Base-by-base conservation (phyloP, 2,888 invertebrate genomes). In the Pseudococcus longispinus region DNA sequence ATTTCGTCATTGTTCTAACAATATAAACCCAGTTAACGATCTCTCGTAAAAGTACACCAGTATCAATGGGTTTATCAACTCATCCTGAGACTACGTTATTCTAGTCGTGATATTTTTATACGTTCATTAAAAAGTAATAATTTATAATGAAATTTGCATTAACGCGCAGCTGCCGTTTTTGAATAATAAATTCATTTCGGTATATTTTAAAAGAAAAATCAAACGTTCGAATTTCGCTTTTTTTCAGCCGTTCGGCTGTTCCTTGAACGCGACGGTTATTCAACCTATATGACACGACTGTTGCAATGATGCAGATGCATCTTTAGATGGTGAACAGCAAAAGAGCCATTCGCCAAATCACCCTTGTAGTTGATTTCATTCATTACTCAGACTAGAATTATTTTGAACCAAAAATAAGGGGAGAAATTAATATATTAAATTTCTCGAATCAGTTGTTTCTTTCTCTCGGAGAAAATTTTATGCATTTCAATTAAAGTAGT, bases 11-110 rank as follows among this genome's bases (percentile, higher is more conserved):
- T 70, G 70, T 70, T 70, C 29, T 18, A 29, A 70, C 70, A 70
- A 70, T 70, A 70, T 70, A 70, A 70, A 70, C 70, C 70, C n/a
- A 70, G 70, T 70, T 70, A 70, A 70, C 70, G 70, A 70, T 70
- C 29, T 70, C 70, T 70, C 70, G 70, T 70, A 70, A 70, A 70
- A 70, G 70, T 70, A 70, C 29, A 15, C 13, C 70, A 18, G 29
- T 70, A 70, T 70, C 70, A 70, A 70, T 70, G 70, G 70, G 11
- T 70, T 70, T 70, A 29, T 70, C 70, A 29, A 70, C 60, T 60
- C 60, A 60, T 60, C 60, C 60, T 60, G 60, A 37, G 37, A 60
- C 60, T 23, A n/a, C 8, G 60, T 23, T 60, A 60, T 23, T 60
- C 20, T 23, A 60, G 60, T 23, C 60, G 23, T 23, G 60, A 60